Evolutionary conservation across 30 jellyfish, hydroid and myxozoan species (phyloP), one percentile per base, ranked within the genome.

Genomic region (Sanderia malayensis): DNA sequence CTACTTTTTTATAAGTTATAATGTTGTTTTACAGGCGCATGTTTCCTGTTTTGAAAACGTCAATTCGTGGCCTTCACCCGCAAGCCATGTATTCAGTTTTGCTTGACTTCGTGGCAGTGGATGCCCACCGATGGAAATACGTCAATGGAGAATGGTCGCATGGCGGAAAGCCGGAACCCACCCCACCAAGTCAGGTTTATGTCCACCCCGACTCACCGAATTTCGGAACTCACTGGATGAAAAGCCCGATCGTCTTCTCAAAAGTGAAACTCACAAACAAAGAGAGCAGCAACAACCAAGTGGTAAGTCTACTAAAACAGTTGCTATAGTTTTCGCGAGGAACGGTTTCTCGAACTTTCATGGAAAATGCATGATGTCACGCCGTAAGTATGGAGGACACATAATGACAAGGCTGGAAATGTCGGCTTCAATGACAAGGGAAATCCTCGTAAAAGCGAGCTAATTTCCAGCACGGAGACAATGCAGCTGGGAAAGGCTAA

Each of bases 181-280:
- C 96, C 10, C 93, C 97, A 0, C 84, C 96, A 17, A 81, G 96
- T 60, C 90, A 83, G 58, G 94, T 86, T 18, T 94, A 94, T 58
- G 96, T 87, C 32, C 99, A 94, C 78, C 97, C 97, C 2, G 99
- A 94, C 34, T 94, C 99, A 22, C 99, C 99, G 7, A 94, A 94
- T 63, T 94, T 86, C 57, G 99, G 99, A 20, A 65, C 96, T 1
- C 96, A 86, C 59, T 94, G 99, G 99, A 94, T 94, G 99, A 86
- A 94, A 46, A 86, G 78, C 76, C 92, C 97, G 11, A 87, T 94
- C 49, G 96, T 83, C 22, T 94, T 94, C 79, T 86, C 99, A 7
- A 94, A 87, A 73, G 97, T 87, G 41, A 94, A 94, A 65, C 67
- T 94, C 22, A 94, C 97, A 34, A 94, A 94, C 79, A 94, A 92